Evolutionary conservation across 2,797 vertebrate species (phyloP), one percentile per base, ranked within the genome.

Genomic region (Caiman crocodilus): DNA sequence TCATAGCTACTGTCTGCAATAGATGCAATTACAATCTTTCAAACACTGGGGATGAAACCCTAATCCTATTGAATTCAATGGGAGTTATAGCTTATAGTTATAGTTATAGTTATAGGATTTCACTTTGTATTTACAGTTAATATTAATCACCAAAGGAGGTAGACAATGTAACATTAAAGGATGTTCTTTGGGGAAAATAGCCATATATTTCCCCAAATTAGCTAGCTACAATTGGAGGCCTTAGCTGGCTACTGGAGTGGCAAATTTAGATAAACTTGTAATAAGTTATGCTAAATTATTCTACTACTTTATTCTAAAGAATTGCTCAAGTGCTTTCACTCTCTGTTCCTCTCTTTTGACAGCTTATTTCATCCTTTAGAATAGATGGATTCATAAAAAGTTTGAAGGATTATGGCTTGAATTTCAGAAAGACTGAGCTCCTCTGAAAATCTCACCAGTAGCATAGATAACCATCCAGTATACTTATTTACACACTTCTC

Each of bases 391-490:
- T 76, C 65, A 15, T 59, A 76, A 73, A 42, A 7, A 17, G n/a
- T 60, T 60, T 80, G 32, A 92, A 85, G 64, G 35, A 20, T 42
- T 71, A 71, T 3, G 13, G 55, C 28, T 25, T 59, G 85, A 79
- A 87, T 11, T 8, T 8, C 67, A 21, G 20, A 55, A 59, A 9
- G 42, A 30, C 50, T 59, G n/a, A 83, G 63, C 20, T 94, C 15
- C 82, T 90, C 77, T 5, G 76, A 93, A 90, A 84, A 89, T 60
- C 2, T 58, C 55, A 75, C n/a, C 79, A 73, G 64, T 94, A 84
- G 7, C 84, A 55, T 0, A 90, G 73, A 42, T 87, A 93, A 84
- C 23, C 58, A 82, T 50, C 23, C 50, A 28, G 69, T 5, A 1
- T 4, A 61, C n/a, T 80, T 76, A 94, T 82, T 79, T 79, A 94